Base-by-base conservation (phyloP, 2,113 vertebrate genomes). In the Cryptomyrus ogoouensis region DNA sequence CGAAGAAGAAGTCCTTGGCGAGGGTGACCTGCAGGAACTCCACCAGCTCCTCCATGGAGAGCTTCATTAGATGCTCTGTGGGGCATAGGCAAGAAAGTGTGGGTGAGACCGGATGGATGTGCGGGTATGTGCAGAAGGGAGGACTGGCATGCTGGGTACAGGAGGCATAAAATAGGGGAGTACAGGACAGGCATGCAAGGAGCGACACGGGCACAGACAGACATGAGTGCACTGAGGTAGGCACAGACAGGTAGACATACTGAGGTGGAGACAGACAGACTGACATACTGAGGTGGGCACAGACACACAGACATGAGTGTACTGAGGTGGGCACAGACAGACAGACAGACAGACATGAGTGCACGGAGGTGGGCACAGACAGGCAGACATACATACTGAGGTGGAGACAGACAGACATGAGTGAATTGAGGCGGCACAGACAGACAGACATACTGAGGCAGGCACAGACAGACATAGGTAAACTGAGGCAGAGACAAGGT, bases 1-100 rank as follows among this genome's bases (percentile, higher is more conserved):
- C 98, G 19, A 95, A 97, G 95, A 96, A 97, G 95, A 99, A 99
- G 89, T 98, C 92, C 94, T 98, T 98, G 93, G 97, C 96, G 92
- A 99, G 94, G 50, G 96, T 93, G 90, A 96, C 97, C 95, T 99
- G 98, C 91, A 99, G 97, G 93, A 98, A 99, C 94, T 98, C 96
- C 91, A 99, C 98, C 93, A 99, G 96, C n/a, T 98, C 98, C 95
- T 99, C 98, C 98, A 99, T 99, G 92, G 97, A 96, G 89, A 98
- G 90, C 94, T 97, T 99, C 95, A 99, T 94, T 92, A 99, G 95
- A 92, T 97, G 97, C 92, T 98, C 98, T 98, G 35, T 39, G 24
- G 35, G 49, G 56, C 27, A 53, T 5, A 87, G 74, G 74, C 74
- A 6, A 19, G 83, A 24, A 85, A 5, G 83, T 21, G 42, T 21